Conservation (phyloP, 2,797 vertebrate genomes). For the Eospalax fontanierii region DNA sequence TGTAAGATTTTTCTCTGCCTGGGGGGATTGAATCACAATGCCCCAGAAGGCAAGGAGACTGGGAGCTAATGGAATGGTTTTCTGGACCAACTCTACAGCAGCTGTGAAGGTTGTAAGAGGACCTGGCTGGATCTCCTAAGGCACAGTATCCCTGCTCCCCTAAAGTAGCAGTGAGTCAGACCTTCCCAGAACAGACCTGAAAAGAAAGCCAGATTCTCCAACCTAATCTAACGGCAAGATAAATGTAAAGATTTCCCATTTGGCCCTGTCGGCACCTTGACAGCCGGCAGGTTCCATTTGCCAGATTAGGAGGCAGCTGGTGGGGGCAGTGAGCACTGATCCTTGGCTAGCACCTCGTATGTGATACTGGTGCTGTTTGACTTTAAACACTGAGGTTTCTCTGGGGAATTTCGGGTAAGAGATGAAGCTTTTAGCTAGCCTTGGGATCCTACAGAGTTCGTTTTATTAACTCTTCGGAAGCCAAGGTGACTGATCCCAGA, state of each 20-base stretch:
- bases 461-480: conserved; percentile 48
- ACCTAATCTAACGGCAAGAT: not conserved
- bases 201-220: not conserved
- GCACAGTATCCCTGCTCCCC: not conserved
- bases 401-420: not conserved
- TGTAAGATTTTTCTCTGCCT: not conserved
- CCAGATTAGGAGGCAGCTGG: not conserved
- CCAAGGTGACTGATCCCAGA: not conserved
- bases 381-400: not conserved
- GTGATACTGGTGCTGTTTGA: not conserved
- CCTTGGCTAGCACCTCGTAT: not conserved
- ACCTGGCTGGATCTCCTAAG: not conserved
- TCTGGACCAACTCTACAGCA: not conserved
- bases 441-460: not conserved
- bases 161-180: not conserved
- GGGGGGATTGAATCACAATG: not conserved
- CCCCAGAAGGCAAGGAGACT: not conserved
- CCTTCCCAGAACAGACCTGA: not conserved
- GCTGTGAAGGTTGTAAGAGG: not conserved
- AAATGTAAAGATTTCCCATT: not conserved
- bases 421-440: not conserved
- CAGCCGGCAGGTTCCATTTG: not conserved
- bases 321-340: not conserved
- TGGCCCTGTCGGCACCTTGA: not conserved
- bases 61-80: not conserved